A percentile compares a stretch with the other conserved stretches of the same genome.
Evolutionary conservation across 1,140 invertebrate species (phyloP).

Genomic region (Kradibia gibbosae): DNA sequence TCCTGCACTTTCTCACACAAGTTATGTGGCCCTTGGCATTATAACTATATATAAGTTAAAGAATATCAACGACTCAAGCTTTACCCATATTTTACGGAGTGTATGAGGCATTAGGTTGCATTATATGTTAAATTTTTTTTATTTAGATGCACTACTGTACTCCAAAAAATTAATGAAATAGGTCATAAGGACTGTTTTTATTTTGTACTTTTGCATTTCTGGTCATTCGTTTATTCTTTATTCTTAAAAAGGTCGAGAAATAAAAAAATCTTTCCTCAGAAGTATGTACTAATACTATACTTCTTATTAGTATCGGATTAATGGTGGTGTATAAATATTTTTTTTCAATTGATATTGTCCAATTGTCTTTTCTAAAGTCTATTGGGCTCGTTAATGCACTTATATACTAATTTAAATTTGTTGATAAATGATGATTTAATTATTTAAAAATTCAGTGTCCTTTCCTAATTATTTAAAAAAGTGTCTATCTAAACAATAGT

Average conservation of each 20-base stretch:
- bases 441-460: constrained; percentile 44
- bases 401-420: constrained; percentile 51
- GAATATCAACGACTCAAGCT: no score
- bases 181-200: neutral
- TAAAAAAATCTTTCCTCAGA: neutral
- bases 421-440: constrained; percentile 48
- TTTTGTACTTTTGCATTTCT: neutral
- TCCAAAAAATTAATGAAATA: no score
- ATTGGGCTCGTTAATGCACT: constrained; percentile 24
- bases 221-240: neutral
- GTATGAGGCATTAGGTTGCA: no score
- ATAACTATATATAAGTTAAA: no score
- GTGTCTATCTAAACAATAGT: neutral
- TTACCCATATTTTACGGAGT: no score
- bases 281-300: neutral
- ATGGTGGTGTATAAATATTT: neutral
- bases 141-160: no score
- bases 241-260: neutral
- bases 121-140: no score
- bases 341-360: constrained; percentile 34
- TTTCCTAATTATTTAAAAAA: neutral
- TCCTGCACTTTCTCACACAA: no score
- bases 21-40: no score
- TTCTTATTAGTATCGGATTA: constrained; percentile 19
- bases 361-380: neutral